A percentile compares a stretch with the other conserved stretches of the same genome.
These are phyloP conservation scores for Eulemur albifrons DNA, from an alignment of 2,797 vertebrate genomes.

Conservation along the genomic window DNA sequence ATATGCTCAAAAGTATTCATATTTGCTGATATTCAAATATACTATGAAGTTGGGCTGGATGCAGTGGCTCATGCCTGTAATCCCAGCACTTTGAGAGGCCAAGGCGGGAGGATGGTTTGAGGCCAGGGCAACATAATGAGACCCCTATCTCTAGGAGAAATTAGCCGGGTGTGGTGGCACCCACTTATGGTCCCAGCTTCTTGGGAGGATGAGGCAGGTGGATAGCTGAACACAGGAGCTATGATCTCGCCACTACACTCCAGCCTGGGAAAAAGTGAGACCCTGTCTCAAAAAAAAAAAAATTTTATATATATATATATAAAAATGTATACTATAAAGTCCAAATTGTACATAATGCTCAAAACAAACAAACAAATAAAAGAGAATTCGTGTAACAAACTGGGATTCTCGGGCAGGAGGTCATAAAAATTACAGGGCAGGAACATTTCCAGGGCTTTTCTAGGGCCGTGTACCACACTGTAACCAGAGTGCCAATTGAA, in stretches of 20 bases:
- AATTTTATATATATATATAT: too few relatives aligned
- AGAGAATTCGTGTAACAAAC: background rate
- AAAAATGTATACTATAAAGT: background rate
- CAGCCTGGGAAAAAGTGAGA: background rate
- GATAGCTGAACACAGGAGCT: background rate
- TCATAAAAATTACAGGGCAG: background rate
- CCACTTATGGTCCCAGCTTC: background rate
- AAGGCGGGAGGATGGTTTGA: too few relatives aligned
- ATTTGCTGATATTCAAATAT: too few relatives aligned
- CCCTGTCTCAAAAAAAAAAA: background rate
- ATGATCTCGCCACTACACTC: background rate
- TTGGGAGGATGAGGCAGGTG: background rate
- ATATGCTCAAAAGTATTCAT: too few relatives aligned
- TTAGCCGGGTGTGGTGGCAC: background rate
- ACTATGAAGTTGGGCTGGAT: too few relatives aligned
- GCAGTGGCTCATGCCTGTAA: too few relatives aligned
- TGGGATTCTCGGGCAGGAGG: background rate
- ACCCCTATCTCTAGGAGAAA: background rate
- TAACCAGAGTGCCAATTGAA: background rate
- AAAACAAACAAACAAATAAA: background rate
- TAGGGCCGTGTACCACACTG: background rate
- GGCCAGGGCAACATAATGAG: background rate
- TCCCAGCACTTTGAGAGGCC: too few relatives aligned
- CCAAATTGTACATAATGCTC: background rate
- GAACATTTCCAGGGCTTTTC: background rate